Conservation (phyloP, 2,797 vertebrate genomes). For the Hippoglossus hippoglossus region DNA sequence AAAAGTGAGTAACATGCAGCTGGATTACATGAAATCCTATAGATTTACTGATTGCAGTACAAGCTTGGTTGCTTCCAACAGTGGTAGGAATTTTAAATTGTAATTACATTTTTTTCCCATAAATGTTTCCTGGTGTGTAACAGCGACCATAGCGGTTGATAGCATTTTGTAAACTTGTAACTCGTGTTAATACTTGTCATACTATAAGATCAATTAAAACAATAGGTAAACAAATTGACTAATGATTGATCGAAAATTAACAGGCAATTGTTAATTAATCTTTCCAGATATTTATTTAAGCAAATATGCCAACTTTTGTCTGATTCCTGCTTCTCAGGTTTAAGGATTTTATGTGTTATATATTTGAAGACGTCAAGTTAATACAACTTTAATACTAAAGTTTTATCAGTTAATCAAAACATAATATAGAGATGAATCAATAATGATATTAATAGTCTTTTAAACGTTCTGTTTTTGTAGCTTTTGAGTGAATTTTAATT, state of each 20-base stretch:
- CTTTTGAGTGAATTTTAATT: neutral
- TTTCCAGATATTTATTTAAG: no score
- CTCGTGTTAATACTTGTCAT: neutral
- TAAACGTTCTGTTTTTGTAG: no score
- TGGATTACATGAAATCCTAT: no score
- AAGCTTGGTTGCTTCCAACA: slow-evolving; percentile 24
- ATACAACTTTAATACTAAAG: no score
- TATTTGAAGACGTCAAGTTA: no score
- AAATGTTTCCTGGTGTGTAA: slow-evolving; percentile 20
- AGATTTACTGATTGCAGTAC: slow-evolving; percentile 22
- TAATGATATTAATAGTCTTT: neutral
- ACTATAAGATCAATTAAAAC: neutral
- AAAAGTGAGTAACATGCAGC: no score
- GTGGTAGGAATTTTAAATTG: slow-evolving; percentile 37
- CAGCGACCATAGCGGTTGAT: neutral
- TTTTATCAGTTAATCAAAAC: neutral
- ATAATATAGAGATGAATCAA: neutral
- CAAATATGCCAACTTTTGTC: no score
- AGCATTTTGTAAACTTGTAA: neutral
- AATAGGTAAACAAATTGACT: no score
- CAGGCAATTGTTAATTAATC: neutral
- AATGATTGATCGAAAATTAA: neutral
- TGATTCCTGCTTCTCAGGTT: neutral
- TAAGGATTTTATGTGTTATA: neutral
- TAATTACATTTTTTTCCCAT: slow-evolving; percentile 26